These are phyloP conservation scores for Heliconius nattereri DNA, from an alignment of 1,140 invertebrate species.

Conservation along the genomic window DNA sequence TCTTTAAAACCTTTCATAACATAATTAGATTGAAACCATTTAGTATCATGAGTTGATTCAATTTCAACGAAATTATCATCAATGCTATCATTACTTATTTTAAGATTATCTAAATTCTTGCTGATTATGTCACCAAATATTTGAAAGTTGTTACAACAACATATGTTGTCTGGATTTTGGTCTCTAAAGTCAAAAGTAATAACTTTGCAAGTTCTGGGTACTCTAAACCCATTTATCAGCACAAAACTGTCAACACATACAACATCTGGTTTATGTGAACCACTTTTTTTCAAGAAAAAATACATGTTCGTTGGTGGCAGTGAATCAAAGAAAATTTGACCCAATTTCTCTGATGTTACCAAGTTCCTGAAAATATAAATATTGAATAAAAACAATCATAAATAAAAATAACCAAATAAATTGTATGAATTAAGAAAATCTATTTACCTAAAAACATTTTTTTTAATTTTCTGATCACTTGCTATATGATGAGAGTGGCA, in stretches of 20 bases:
- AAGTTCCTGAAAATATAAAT: conserved; percentile 60
- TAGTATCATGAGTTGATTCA: conserved; percentile 55
- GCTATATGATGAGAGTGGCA: conserved; percentile 67
- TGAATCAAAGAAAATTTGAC: conserved; percentile 59
- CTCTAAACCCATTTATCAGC: conserved; percentile 54
- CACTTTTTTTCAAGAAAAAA: conserved; percentile 66
- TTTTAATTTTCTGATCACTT: conserved; percentile 67
- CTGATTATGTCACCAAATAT: conserved; percentile 62
- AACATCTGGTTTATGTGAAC: conserved; percentile 44
- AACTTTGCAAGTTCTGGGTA: conserved; percentile 62
- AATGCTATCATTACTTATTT: conserved; percentile 40
- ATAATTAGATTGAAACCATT: conserved; percentile 72
- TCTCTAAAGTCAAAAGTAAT: conserved; percentile 61
- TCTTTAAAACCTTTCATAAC: conserved; percentile 77
- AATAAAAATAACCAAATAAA: neutral
- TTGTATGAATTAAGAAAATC: neutral
- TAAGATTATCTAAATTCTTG: conserved; percentile 46
- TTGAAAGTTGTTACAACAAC: conserved; percentile 68
- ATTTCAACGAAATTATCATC: conserved; percentile 57
- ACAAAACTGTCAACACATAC: conserved; percentile 62
- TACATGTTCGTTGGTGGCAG: conserved; percentile 69
- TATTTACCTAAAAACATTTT: conserved; percentile 67
- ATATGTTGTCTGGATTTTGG: conserved; percentile 47
- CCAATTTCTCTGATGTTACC: conserved; percentile 65
- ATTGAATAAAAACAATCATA: neutral